Percentiles rank a stretch among this genome's conserved stretches.
phyloP scores from a whole-genome alignment of 2,797 vertebrate species.

The Pseudomugil gertrudae region DNA sequence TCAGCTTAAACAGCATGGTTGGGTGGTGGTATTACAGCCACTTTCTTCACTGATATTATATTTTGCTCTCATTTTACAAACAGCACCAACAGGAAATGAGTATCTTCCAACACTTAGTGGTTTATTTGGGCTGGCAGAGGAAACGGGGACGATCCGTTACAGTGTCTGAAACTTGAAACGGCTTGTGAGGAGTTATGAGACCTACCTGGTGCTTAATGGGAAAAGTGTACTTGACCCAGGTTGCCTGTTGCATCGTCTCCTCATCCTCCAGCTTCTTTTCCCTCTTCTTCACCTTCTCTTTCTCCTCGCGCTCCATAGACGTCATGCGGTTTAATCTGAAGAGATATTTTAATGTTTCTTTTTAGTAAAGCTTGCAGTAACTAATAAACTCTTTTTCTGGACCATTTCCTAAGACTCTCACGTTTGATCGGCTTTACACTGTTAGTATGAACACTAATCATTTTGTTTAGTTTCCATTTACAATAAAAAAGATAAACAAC shows the following conservation, averaged over 20 bases:
- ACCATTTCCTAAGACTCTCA: neutral
- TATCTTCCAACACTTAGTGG: neutral
- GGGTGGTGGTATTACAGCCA: neutral
- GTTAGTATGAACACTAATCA: too few relatives aligned
- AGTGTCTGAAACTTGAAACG: neutral
- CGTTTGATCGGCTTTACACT: too few relatives aligned
- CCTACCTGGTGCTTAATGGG: constrained; percentile 96
- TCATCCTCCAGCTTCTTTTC: constrained; percentile 98
- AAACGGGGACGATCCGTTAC: neutral
- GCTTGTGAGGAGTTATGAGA: neutral
- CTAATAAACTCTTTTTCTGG: neutral
- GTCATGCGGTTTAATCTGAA: constrained; percentile 92
- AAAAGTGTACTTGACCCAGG: constrained; percentile 98
- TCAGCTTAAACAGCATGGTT: neutral
- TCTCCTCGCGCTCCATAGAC: constrained; percentile 96
- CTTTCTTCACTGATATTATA: neutral
- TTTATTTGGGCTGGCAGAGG: neutral
- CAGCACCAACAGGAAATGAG: neutral
- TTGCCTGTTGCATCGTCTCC: constrained; percentile 97
- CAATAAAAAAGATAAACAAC: too few relatives aligned
- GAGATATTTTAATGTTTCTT: neutral
- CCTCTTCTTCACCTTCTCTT: constrained; percentile 96
- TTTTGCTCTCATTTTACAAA: neutral
- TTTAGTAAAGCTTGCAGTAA: neutral
- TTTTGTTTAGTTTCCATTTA: too few relatives aligned